Conservation (phyloP, 2,888 invertebrate species). For the Cylloceria caligata region DNA sequence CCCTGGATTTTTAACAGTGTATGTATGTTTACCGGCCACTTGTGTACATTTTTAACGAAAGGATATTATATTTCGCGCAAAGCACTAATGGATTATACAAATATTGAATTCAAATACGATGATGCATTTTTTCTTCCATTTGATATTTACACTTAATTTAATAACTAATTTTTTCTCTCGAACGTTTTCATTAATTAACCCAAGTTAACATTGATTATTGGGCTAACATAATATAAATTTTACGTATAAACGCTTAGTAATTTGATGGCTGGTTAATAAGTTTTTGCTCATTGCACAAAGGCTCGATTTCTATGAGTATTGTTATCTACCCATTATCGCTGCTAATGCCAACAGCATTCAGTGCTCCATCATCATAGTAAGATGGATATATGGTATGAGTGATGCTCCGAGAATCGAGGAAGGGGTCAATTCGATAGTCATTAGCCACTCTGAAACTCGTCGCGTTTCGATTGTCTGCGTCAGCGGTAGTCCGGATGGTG, state of each 20-base stretch:
- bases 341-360: constrained; percentile 7
- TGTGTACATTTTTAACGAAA: too few relatives aligned
- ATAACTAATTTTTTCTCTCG: neutral
- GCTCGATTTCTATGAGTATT: constrained; percentile 1
- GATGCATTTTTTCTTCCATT: neutral
- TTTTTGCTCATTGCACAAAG: neutral
- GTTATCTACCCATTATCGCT: constrained; percentile 15
- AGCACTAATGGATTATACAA: neutral
- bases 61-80: too few relatives aligned
- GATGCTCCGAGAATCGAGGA: constrained; percentile 6
- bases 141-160: neutral
- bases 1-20: too few relatives aligned
- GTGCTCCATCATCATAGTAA: constrained; percentile 8
- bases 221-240: neutral
- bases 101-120: neutral
- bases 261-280: neutral
- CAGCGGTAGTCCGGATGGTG: constrained; percentile 23
- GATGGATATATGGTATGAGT: constrained; percentile 10
- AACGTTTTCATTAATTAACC: neutral
- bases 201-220: neutral
- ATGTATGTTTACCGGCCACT: too few relatives aligned
- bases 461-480: constrained; percentile 35
- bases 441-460: constrained; percentile 36
- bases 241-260: neutral
- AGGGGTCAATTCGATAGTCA: constrained; percentile 48